Evolutionary conservation across 53 echinoderm and acorn worm species (phyloP), one percentile per base, ranked within the genome.

Genomic region (Luidia sarsii): DNA sequence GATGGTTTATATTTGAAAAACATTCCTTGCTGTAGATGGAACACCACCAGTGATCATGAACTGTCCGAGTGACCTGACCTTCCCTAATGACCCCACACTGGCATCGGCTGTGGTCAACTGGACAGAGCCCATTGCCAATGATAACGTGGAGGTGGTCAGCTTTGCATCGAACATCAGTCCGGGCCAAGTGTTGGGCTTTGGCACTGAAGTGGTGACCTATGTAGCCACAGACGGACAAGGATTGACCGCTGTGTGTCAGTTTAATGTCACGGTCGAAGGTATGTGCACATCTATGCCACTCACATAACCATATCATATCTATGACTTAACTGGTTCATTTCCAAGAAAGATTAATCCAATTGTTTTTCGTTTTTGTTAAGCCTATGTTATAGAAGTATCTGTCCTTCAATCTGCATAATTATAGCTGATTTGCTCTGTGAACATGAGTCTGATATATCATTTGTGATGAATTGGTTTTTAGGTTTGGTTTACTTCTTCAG

Each of bases 181-280:
- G 1, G 73, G 84, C 0, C 60, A 57, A 20, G 30, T 60, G 39
- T 87, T 91, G 36, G 50, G 23, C 18, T 4, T 87, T 10, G 87
- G 87, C 52, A 22, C 50, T 1, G 67, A 72, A 11, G 36, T 25
- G n/a, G 86, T 90, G 6, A 63, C 46, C 34, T 90, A 85, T 65
- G 39, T 41, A 9, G 90, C 81, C 6, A 85, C 82, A 0, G 90
- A 90, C 61, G 62, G 38, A 0, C 50, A 43, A 8, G 81, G 67
- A 11, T 67, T 85, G 56, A 67, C 72, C 0, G 75, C 68, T 4
- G 30, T 37, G 9, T 90, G 90, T 38, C 53, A 74, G 13, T 90
- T 90, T 67, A 81, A 54, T 14, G 69, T 90, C 52, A 90, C 85
- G 4, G 68, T 90, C 28, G 21, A 72, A 67, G 90, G 90, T 88